Evolutionary conservation across 2,888 invertebrate genomes (phyloP), one percentile per base, ranked within the genome.

Genomic region (Ditula angustiorana): DNA sequence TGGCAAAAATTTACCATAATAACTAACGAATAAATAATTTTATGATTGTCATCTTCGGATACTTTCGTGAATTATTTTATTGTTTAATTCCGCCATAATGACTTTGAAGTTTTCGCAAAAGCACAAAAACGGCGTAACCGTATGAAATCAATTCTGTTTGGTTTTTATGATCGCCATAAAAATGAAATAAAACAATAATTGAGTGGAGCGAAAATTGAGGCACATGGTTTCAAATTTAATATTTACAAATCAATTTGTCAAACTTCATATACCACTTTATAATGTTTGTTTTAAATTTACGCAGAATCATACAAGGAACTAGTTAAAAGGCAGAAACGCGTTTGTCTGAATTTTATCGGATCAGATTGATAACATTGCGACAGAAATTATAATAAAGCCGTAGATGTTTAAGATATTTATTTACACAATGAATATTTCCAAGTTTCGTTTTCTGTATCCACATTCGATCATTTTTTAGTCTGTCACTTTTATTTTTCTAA

Each of bases 111-210:
- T 19, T 19, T 7, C 19, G 10, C 19, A 19, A 10, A 41, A 19
- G 8, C 19, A 41, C 10, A 2, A 5, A n/a, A 41, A 41, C 41
- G 10, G 19, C 19, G 16, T 41, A 41, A 41, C 41, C 41, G 19
- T 41, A 19, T 4, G 41, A 41, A 41, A 56, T 33, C 26, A 28
- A 56, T 56, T 50, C 26, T 26, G 37, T 10, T 37, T 23, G 13
- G 13, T 24, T 24, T 46, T 57, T 55, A 55, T 46, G 30, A 30
- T 46, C 46, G 19, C 41, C 13, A 21, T 57, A 46, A 30, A 57
- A 57, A 37, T 55, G 16, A 13, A 35, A 19, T 53, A n/a, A 53
- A 53, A 53, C 24, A 53, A 37, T 35, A 37, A 35, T 53, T 8
- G 23, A 16, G 24, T 53, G n/a, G 5, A 8, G 35, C 8, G 23